These are phyloP conservation scores for Stenopsyche tienmushanensis DNA, from an alignment of 1,140 invertebrate genomes.

Conservation along the genomic window DNA sequence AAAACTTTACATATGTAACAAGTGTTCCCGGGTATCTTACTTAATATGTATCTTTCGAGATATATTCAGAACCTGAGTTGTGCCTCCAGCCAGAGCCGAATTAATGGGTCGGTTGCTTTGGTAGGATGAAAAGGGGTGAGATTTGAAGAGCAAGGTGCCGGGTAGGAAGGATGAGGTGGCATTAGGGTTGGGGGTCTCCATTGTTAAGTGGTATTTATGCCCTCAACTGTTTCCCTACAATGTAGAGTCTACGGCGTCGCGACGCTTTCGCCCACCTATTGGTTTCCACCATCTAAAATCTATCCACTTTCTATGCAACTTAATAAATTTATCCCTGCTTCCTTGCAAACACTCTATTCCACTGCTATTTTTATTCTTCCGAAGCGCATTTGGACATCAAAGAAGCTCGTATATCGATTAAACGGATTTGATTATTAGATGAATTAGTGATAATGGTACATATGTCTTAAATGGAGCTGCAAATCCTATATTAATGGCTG, in stretches of 20 bases:
- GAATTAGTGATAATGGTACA: no score
- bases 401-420: no score
- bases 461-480: no score
- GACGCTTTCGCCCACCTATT: neutral
- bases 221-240: neutral
- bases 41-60: conserved; percentile 3
- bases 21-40: neutral
- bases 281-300: neutral
- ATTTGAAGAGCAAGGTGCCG: neutral
- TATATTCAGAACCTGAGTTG: neutral
- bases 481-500: no score
- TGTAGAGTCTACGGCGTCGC: conserved; percentile 2
- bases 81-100: neutral
- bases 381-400: no score
- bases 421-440: no score
- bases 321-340: no score
- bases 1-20: neutral
- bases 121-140: neutral
- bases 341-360: no score
- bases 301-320: no score
- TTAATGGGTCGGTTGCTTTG: neutral
- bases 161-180: neutral
- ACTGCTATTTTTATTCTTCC: no score
- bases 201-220: conserved; percentile 32
- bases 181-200: neutral